phyloP scores from a whole-genome alignment of 2,888 invertebrate genomes.

The Thelaira solivaga region DNA sequence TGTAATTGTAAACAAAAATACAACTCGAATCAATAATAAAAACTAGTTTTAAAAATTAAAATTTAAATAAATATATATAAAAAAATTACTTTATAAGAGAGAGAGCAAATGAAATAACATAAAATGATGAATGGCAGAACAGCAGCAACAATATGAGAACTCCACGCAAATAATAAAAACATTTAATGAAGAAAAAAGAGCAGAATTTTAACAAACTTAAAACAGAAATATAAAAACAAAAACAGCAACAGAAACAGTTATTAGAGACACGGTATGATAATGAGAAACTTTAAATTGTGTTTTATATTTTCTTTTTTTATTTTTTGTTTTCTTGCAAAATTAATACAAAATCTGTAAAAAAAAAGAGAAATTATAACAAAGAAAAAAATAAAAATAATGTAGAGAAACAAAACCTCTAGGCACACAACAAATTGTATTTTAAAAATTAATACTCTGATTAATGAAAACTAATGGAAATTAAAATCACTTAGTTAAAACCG shows the following conservation, averaged over 20 bases:
- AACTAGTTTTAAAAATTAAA: background rate
- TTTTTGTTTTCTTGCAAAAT: slow-evolving; percentile 47
- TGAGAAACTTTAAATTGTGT: slow-evolving; percentile 52
- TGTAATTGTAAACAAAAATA: no score
- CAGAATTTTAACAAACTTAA: no score
- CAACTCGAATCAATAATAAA: slow-evolving; percentile 1
- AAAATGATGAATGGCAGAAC: no score
- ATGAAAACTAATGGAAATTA: slow-evolving; percentile 31
- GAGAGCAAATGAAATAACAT: no score
- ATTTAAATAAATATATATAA: background rate
- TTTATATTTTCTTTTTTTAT: slow-evolving; percentile 31
- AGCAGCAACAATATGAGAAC: no score
- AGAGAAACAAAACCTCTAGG: slow-evolving; percentile 34
- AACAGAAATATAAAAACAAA: no score
- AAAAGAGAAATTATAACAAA: background rate
- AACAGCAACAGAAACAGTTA: slow-evolving; percentile 15
- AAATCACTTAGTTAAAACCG: slow-evolving; percentile 38
- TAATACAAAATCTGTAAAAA: slow-evolving; percentile 45
- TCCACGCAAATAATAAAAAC: no score
- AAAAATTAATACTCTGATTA: slow-evolving; percentile 22
- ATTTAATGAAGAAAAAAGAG: no score
- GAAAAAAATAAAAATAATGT: slow-evolving; percentile 37
- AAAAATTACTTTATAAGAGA: no score
- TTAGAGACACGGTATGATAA: slow-evolving; percentile 56
- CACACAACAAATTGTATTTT: slow-evolving; percentile 29